phyloP scores from a whole-genome alignment of 2,797 vertebrate genomes.

The Micromesistius poutassou region DNA sequence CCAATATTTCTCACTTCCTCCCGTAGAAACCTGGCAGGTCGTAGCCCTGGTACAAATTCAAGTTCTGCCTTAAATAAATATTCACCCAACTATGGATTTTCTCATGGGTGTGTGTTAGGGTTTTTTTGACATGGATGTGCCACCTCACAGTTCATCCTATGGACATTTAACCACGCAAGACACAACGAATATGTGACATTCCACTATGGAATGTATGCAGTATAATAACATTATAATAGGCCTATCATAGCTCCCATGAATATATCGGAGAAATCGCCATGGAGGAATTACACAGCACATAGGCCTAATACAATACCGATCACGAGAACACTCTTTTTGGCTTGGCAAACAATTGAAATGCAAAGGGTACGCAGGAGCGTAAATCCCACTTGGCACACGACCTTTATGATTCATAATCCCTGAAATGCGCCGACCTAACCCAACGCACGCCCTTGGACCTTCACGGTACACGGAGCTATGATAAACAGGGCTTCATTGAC shows the following conservation, averaged over 20 bases:
- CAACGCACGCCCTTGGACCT: neutral
- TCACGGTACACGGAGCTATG: neutral
- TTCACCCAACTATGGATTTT: slow-evolving; percentile 16
- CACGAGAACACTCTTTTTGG: neutral
- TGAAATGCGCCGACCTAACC: neutral
- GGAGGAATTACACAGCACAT: neutral
- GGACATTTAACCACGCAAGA: neutral
- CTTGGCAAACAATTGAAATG: neutral
- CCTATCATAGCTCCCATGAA: neutral
- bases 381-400: neutral
- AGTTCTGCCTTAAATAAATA: slow-evolving; percentile 20
- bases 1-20: slow-evolving; percentile 61
- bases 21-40: slow-evolving; percentile 19
- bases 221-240: neutral
- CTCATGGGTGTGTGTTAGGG: slow-evolving; percentile 16
- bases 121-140: neutral
- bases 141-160: neutral
- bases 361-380: neutral
- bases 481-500: neutral
- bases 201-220: neutral
- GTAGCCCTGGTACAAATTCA: slow-evolving; percentile 18
- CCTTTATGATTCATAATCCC: neutral
- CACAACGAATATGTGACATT: neutral
- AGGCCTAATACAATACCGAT: neutral
- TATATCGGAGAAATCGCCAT: neutral